A percentile compares a stretch with the other conserved stretches of the same genome.
phyloP scores from a whole-genome alignment of 2,888 invertebrate genomes.

The Steromphala cineraria region DNA sequence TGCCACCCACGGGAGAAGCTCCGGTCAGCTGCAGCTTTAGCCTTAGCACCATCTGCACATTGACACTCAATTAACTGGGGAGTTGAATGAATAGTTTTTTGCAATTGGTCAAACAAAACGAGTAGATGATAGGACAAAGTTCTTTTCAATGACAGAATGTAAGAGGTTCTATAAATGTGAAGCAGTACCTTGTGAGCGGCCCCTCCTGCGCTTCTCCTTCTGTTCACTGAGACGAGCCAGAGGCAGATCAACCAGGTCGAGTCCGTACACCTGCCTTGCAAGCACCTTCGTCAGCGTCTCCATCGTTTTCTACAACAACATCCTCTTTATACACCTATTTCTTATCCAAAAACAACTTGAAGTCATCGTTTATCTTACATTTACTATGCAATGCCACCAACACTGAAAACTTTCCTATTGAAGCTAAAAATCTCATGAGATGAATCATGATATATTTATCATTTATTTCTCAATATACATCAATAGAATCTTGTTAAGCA shows the following conservation, averaged over 20 bases:
- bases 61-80: background rate
- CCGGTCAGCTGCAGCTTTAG: slow-evolving; percentile 50
- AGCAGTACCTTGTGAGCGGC: slow-evolving; percentile 32
- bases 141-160: no score
- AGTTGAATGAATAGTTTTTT: no score
- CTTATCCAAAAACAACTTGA: no score
- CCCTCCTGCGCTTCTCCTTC: slow-evolving; percentile 81
- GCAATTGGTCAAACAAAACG: no score
- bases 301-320: slow-evolving; percentile 78
- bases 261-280: slow-evolving; percentile 94
- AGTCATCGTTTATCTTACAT: background rate
- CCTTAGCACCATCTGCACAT: background rate
- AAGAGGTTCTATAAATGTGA: no score
- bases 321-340: no score
- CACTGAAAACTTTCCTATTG: no score
- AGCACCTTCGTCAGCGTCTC: slow-evolving; percentile 95
- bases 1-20: slow-evolving; percentile 69
- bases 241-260: slow-evolving; percentile 92
- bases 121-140: no score
- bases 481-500: no score
- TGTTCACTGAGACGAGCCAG: slow-evolving; percentile 87
- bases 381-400: background rate
- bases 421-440: no score
- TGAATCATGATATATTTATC: no score
- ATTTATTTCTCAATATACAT: no score